Evolutionary conservation across 2,797 vertebrate genomes (phyloP).

Genomic region (Syndactyla subalaris): DNA sequence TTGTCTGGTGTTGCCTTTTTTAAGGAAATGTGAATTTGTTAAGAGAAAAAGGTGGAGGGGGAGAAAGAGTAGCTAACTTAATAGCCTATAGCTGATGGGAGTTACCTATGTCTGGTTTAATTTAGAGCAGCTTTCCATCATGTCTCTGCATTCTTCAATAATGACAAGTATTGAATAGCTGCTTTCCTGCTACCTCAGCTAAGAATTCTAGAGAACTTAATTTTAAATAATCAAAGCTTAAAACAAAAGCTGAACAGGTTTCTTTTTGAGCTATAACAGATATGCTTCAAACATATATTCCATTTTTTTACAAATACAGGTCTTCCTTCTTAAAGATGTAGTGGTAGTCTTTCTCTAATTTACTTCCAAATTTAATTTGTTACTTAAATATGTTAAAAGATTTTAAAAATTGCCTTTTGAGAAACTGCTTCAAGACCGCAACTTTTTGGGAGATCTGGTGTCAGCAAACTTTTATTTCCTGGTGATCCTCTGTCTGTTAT

Average conservation of each 20-base stretch:
- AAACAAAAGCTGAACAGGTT: not conserved
- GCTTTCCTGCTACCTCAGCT: not conserved
- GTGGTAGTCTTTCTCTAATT: not conserved
- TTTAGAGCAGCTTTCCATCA: not conserved
- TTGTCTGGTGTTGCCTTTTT: not conserved
- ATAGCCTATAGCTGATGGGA: not conserved
- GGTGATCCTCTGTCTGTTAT: not conserved
- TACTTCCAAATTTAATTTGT: not conserved
- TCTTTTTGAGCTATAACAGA: not conserved
- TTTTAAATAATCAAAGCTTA: not conserved
- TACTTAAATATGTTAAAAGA: not conserved
- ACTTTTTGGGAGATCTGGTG: not conserved
- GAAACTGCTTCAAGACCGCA: not conserved
- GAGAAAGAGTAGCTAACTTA: not conserved
- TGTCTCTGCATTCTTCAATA: not conserved
- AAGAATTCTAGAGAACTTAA: not conserved
- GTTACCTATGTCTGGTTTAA: not conserved
- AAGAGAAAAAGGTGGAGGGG: not conserved
- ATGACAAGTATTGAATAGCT: not conserved
- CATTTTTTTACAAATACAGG: not conserved
- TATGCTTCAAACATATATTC: not conserved
- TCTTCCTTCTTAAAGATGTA: not conserved
- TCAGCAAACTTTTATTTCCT: not conserved
- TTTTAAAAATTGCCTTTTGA: not conserved
- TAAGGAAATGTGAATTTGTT: not conserved